A percentile compares a stretch with the other conserved stretches of the same genome.
These are phyloP conservation scores for Arrhamphus sclerolepis DNA, from an alignment of 2,797 vertebrate genomes.

Conservation along the genomic window DNA sequence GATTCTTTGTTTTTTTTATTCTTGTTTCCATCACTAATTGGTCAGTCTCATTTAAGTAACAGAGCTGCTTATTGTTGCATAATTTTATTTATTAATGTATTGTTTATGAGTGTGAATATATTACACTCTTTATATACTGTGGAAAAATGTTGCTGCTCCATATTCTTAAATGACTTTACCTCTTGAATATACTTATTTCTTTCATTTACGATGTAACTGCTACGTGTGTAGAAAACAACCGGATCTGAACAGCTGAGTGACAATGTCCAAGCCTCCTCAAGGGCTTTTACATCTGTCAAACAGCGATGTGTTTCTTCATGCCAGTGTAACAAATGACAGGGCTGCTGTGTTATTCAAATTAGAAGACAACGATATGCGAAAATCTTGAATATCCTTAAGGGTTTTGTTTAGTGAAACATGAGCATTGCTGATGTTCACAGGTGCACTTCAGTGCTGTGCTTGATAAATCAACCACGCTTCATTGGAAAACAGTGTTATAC, in stretches of 20 bases:
- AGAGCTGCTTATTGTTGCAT: no score
- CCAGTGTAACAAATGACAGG: background rate
- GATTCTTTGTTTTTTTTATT: no score
- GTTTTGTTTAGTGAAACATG: constrained; percentile 8
- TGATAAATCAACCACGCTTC: constrained; percentile 43
- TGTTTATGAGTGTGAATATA: no score
- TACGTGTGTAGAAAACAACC: background rate
- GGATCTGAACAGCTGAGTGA: background rate
- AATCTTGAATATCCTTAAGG: constrained; percentile 15
- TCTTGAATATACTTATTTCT: background rate
- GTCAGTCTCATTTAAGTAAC: no score
- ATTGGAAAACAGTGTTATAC: constrained; percentile 18
- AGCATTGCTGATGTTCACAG: constrained; percentile 20
- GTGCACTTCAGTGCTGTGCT: constrained; percentile 14
- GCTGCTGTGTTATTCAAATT: background rate
- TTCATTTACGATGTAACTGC: constrained; percentile 2
- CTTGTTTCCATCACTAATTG: no score
- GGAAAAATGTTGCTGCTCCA: no score
- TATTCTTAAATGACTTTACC: background rate
- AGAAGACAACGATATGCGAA: constrained; percentile 9
- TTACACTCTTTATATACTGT: no score
- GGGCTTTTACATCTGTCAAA: background rate
- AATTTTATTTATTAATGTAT: no score
- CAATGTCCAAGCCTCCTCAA: background rate
- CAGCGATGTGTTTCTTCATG: background rate